phyloP scores from a whole-genome alignment of 2,888 invertebrate genomes.

The Aplocera efformata region DNA sequence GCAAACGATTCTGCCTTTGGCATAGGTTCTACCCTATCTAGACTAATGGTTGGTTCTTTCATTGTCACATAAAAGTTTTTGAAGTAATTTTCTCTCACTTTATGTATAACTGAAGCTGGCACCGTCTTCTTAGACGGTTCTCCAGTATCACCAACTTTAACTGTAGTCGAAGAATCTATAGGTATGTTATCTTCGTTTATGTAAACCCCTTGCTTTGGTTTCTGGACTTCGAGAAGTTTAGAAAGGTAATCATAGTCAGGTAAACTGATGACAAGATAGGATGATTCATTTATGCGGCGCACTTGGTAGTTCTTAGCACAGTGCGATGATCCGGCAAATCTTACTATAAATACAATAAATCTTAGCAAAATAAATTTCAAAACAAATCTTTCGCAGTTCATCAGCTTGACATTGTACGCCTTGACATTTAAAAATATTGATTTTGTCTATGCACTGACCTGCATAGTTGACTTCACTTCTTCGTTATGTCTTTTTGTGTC shows the following conservation, averaged over 20 bases:
- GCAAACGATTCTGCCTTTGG: not conserved
- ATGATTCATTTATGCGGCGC: conserved; percentile 53
- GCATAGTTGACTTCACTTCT: too few relatives aligned
- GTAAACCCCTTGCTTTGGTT: conserved; percentile 17
- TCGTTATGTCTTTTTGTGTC: too few relatives aligned
- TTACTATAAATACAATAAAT: conserved; percentile 40
- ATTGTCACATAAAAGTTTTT: conserved; percentile 40
- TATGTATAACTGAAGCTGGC: conserved; percentile 45
- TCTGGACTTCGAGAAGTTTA: conserved; percentile 12
- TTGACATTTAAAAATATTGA: too few relatives aligned
- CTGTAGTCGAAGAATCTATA: conserved; percentile 17
- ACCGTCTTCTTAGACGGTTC: conserved; percentile 35
- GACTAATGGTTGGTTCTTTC: conserved; percentile 25
- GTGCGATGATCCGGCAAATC: conserved; percentile 38
- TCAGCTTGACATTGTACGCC: conserved; percentile 7
- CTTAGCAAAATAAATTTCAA: conserved; percentile 16
- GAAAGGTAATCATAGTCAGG: conserved; percentile 45
- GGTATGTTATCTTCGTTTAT: conserved; percentile 16
- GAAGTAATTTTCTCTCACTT: conserved; percentile 60
- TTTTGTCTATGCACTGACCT: too few relatives aligned
- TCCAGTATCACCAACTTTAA: conserved; percentile 37
- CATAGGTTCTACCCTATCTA: not conserved
- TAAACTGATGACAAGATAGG: conserved; percentile 56
- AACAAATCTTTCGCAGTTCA: conserved; percentile 9
- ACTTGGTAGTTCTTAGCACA: conserved; percentile 62